These are phyloP conservation scores for Boulengeromyrus knoepffleri DNA, from an alignment of 2,113 vertebrate genomes.

Conservation along the genomic window DNA sequence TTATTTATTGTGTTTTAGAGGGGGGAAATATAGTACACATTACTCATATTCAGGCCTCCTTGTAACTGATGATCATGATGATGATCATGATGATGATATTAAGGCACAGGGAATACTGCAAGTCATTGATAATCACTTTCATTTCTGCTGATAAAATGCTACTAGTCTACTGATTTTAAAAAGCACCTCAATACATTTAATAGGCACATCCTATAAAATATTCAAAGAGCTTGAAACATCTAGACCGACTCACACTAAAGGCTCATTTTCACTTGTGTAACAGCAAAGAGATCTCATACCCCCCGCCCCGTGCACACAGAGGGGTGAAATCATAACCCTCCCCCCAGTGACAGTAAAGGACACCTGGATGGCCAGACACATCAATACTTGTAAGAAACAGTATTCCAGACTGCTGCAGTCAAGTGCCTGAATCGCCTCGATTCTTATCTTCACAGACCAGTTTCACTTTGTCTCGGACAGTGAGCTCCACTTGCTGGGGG, in stretches of 20 bases:
- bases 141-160: background rate
- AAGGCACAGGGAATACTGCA: background rate
- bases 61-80: background rate
- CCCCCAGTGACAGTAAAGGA: background rate
- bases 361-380: background rate
- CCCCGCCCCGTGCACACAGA: background rate
- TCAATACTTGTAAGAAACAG: background rate
- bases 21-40: background rate
- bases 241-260: background rate
- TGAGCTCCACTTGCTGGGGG: background rate
- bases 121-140: background rate
- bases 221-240: background rate
- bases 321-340: background rate
- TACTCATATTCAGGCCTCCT: background rate
- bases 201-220: conserved; percentile 14
- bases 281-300: background rate
- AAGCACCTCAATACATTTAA: background rate
- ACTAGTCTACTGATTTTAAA: background rate
- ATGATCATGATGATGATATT: background rate
- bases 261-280: background rate
- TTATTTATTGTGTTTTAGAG: background rate
- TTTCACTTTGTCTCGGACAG: background rate
- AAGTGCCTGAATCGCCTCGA: background rate
- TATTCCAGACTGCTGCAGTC: background rate
- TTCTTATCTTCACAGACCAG: background rate